Evolutionary conservation across 2,113 vertebrate species (phyloP), one percentile per base, ranked within the genome.

Genomic region (Paracanthobrama guichenoti): DNA sequence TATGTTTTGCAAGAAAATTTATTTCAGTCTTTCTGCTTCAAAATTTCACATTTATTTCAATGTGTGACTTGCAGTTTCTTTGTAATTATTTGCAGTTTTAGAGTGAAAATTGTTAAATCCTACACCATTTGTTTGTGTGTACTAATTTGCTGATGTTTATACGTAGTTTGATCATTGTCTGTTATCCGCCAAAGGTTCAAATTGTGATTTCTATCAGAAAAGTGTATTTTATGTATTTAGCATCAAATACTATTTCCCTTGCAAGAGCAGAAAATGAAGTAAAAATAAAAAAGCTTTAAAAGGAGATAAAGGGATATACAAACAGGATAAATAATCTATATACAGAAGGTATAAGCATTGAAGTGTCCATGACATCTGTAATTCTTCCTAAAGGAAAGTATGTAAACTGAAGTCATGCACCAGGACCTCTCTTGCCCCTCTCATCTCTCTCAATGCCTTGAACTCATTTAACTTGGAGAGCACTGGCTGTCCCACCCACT

Each of bases 391-490:
- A 50, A 28, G 72, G 6, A 46, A 28, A 10, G 46, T 24, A n/a
- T n/a, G 42, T n/a, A 44, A 24, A 72, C 22, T 72, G 39, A 42
- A 72, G 39, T 13, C 11, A 22, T 72, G n/a, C 69, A 24, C 35
- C 35, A 62, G 77, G 57, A 62, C 39, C 79, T 67, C 44, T 78
- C 81, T 44, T n/a, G 59, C 53, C 48, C 66, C 59, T 73, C 82
- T 62, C 64, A 62, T 81, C 60, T 62, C 73, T 57, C 73, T 77
- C 62, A 24, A 66, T 82, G 42, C 82, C 79, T 85, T 86, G 84
- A 86, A 82, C 83, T 86, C 82, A 59, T 83, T 86, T 83, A 84
- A 84, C 82, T 64, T 44, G 73, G 72, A 81, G 62, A 86, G 87
- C 83, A 55, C 53, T 74, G 84, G 35, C 77, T 64, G 73, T 83